phyloP scores from a whole-genome alignment of 2,888 invertebrate species.

The Timema cristinae region DNA sequence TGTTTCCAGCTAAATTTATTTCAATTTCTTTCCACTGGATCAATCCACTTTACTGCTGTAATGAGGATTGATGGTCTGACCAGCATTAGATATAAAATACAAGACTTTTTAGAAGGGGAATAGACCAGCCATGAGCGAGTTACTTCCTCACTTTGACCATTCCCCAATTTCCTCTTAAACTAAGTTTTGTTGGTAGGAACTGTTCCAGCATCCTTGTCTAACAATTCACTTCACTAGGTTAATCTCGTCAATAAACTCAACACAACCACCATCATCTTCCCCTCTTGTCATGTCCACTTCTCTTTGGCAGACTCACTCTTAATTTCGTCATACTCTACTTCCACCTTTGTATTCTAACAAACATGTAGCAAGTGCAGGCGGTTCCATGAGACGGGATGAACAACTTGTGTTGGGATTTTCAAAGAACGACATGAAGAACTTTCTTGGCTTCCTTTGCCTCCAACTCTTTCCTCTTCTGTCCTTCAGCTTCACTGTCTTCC shows the following conservation, averaged over 20 bases:
- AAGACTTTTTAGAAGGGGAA: not conserved
- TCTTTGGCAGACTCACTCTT: not conserved
- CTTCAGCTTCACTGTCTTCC: not conserved
- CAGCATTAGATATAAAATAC: not conserved
- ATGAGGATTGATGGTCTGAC: not conserved
- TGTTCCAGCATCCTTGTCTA: conserved; percentile 8
- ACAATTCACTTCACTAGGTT: too few species aligned
- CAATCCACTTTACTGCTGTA: not conserved
- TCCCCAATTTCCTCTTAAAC: too few species aligned
- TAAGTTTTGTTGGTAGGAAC: not conserved
- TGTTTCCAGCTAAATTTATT: not conserved
- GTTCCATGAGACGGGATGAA: not conserved
- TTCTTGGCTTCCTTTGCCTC: not conserved
- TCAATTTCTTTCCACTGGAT: conserved; percentile 16
- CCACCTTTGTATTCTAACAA: not conserved
- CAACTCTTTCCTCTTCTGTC: not conserved
- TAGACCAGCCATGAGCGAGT: conserved; percentile 7
- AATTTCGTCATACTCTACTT: not conserved
- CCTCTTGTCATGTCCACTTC: not conserved
- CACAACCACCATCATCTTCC: not conserved
- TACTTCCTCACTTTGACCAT: too few species aligned
- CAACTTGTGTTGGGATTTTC: not conserved
- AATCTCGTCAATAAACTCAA: not conserved
- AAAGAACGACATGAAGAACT: not conserved
- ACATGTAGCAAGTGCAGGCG: not conserved